Evolutionary conservation across 2,888 invertebrate genomes (phyloP).

Genomic region (Apeira syringaria): DNA sequence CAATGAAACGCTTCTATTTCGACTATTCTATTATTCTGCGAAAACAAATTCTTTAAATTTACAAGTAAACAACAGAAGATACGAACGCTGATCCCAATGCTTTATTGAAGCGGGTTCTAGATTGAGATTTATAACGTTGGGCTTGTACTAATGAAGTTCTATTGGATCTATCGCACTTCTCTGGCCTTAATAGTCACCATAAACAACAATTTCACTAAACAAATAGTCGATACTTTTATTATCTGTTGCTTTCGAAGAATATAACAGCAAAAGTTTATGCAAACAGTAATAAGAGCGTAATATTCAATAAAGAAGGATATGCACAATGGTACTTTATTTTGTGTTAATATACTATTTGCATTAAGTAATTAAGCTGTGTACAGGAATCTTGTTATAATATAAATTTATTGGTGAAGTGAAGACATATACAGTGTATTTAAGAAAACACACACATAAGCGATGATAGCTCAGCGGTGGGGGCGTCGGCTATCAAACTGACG

Average conservation of each 20-base stretch:
- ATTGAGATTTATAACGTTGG: constrained; percentile 54
- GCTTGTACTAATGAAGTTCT: constrained; percentile 58
- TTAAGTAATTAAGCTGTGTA: too few relatives aligned
- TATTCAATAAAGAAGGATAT: too few relatives aligned
- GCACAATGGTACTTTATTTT: too few relatives aligned
- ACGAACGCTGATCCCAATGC: constrained; percentile 38
- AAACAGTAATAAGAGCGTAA: not conserved
- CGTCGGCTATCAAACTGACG: too few relatives aligned
- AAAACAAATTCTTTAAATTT: constrained; percentile 8
- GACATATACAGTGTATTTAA: too few relatives aligned
- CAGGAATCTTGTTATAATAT: too few relatives aligned
- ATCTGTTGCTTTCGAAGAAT: constrained; percentile 4
- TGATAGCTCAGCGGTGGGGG: too few relatives aligned
- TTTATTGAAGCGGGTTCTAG: constrained; percentile 45
- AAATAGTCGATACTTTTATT: constrained; percentile 38
- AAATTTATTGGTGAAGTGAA: too few relatives aligned
- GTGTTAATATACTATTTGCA: too few relatives aligned
- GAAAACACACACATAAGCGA: too few relatives aligned
- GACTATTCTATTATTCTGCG: too few relatives aligned
- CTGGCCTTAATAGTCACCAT: constrained; percentile 45
- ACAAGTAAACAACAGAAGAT: constrained; percentile 23
- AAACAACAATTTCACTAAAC: constrained; percentile 49
- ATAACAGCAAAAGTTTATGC: not conserved
- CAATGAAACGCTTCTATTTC: too few relatives aligned
- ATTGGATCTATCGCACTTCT: constrained; percentile 51